phyloP scores from a whole-genome alignment of 35 echinoderm and acorn worm genomes.

The Nesometra sesokonis region DNA sequence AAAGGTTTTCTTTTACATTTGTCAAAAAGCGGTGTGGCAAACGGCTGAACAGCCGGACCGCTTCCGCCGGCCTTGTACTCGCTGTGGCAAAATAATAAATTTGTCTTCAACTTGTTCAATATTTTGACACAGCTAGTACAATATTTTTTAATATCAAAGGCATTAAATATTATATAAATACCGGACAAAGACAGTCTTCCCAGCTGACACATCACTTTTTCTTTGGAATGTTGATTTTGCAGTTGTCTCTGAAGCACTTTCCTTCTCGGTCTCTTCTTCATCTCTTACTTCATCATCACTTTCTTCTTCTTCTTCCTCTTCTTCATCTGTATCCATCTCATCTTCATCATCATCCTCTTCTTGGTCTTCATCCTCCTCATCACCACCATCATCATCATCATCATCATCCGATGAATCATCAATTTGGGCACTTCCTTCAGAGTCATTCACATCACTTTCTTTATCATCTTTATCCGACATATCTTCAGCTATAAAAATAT shows the following conservation, averaged over 20 bases:
- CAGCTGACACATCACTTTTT: background rate
- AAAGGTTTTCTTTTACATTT: too few species aligned
- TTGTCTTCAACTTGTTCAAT: too few species aligned
- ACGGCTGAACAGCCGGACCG: too few species aligned
- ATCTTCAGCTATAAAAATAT: background rate
- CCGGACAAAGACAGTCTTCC: constrained; percentile 2
- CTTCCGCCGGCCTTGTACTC: too few species aligned
- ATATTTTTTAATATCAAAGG: too few species aligned
- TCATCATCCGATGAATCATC: background rate
- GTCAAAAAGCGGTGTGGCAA: too few species aligned
- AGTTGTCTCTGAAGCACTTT: background rate
- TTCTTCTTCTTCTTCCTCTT: background rate
- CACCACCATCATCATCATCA: background rate
- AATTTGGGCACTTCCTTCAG: background rate
- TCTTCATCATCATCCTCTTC: background rate
- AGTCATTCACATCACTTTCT: background rate
- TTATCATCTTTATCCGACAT: background rate
- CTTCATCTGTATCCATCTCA: background rate
- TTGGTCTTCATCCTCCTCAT: background rate
- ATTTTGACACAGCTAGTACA: too few species aligned
- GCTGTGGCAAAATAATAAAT: too few species aligned
- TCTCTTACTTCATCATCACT: background rate
- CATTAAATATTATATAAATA: background rate
- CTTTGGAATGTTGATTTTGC: background rate
- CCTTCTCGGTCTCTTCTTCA: background rate